A percentile compares a stretch with the other conserved stretches of the same genome.
These are phyloP conservation scores for Bombus sibiricus DNA, from an alignment of 1,140 invertebrate species.

Conservation along the genomic window DNA sequence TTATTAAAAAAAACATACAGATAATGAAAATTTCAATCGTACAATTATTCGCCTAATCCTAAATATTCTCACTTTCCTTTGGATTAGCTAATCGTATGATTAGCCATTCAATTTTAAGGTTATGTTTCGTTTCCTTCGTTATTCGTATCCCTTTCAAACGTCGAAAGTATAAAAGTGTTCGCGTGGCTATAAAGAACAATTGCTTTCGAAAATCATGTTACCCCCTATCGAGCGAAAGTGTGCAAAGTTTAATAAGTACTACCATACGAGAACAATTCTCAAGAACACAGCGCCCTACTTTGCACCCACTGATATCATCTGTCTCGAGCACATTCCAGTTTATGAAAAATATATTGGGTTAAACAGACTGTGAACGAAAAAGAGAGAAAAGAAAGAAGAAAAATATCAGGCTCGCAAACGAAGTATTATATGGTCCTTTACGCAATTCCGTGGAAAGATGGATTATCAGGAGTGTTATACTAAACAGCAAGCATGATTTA, in stretches of 20 bases:
- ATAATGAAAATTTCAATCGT: background rate
- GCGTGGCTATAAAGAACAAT: background rate
- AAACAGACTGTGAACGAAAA: constrained; percentile 28
- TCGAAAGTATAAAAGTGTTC: background rate
- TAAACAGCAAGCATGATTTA: background rate
- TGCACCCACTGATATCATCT: constrained; percentile 29
- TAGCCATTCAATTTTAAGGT: background rate
- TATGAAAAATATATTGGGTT: constrained; percentile 21
- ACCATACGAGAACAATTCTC: background rate
- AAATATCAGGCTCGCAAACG: background rate
- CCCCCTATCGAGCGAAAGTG: background rate
- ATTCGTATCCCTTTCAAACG: background rate
- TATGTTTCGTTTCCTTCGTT: background rate
- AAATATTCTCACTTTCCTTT: background rate
- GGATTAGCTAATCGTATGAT: background rate
- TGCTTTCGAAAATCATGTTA: background rate
- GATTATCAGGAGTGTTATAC: background rate
- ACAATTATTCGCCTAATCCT: background rate
- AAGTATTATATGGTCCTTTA: background rate
- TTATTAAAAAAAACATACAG: background rate
- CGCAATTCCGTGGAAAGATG: background rate
- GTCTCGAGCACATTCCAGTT: background rate
- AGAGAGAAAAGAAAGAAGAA: background rate
- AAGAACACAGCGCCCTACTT: constrained; percentile 32
- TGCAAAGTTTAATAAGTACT: constrained; percentile 7